phyloP scores from a whole-genome alignment of 2,888 invertebrate genomes.

The Leucozona laternaria region DNA sequence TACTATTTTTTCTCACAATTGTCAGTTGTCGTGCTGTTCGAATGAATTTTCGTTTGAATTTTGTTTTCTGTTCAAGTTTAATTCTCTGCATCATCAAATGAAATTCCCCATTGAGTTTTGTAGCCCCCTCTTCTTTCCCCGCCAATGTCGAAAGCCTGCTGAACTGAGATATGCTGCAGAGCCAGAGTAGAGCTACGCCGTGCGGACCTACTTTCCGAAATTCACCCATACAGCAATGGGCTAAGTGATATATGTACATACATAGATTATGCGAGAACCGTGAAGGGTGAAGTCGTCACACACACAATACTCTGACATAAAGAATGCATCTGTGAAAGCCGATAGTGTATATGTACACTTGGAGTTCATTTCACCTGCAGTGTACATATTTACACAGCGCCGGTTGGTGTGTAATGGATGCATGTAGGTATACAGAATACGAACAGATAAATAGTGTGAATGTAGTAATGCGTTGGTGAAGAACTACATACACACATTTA shows the following conservation, averaged over 20 bases:
- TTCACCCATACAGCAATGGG: constrained; percentile 53
- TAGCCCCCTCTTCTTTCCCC: constrained; percentile 36
- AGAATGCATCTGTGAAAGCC: constrained; percentile 34
- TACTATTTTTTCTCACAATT: constrained; percentile 2
- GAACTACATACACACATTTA: neutral
- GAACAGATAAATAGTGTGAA: neutral
- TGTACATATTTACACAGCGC: constrained; percentile 18
- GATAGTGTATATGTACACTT: constrained; percentile 17
- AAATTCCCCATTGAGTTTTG: constrained; percentile 66
- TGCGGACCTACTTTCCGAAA: constrained; percentile 75
- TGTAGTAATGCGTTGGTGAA: constrained; percentile 61
- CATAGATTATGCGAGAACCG: neutral
- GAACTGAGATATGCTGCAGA: constrained; percentile 53
- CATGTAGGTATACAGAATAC: too few relatives aligned
- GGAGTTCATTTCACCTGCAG: constrained; percentile 49
- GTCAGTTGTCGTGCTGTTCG: neutral
- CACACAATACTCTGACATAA: constrained; percentile 6
- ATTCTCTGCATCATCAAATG: constrained; percentile 60
- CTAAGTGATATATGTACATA: neutral
- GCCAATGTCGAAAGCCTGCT: constrained; percentile 63
- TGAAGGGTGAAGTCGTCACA: constrained; percentile 58
- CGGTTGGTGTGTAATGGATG: neutral
- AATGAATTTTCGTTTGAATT: constrained; percentile 2
- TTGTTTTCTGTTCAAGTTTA: constrained; percentile 26
- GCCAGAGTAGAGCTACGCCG: constrained; percentile 29